Conservation (phyloP, 2,888 invertebrate species). For the Hypolimnas misippus region DNA sequence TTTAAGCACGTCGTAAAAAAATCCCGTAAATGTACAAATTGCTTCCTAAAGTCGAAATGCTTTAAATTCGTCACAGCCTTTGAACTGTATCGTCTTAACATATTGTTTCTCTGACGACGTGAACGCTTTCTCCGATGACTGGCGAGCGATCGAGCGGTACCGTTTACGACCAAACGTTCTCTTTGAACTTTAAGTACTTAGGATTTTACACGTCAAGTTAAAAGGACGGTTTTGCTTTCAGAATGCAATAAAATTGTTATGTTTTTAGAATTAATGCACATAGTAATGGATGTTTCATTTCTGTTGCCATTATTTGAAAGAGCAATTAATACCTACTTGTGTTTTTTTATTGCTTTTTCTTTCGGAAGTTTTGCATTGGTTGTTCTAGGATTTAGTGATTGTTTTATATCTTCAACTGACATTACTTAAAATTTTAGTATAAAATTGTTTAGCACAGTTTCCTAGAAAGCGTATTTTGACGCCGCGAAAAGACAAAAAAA, state of each 20-base stretch:
- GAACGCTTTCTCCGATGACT: constrained; percentile 45
- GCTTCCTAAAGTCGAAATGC: constrained; percentile 5
- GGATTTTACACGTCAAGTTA: background rate
- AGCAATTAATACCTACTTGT: no score
- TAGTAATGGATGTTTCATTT: no score
- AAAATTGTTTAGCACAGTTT: no score
- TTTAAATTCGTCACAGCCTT: constrained; percentile 40
- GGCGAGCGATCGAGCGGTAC: constrained; percentile 35
- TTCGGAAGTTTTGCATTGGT: no score
- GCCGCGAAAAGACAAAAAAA: no score
- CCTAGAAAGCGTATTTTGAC: no score
- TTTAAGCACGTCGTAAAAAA: background rate
- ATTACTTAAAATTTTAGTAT: no score
- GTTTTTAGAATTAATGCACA: no score
- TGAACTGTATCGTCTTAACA: constrained; percentile 44
- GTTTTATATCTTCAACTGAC: no score
- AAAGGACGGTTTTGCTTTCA: background rate
- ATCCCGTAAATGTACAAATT: background rate
- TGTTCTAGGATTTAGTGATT: no score
- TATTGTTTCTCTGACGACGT: constrained; percentile 39
- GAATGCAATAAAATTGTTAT: no score
- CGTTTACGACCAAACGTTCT: background rate
- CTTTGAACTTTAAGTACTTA: constrained; percentile 5
- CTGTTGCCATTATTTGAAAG: no score
- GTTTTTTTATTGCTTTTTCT: background rate